These are phyloP conservation scores for Lypha dubia DNA, from an alignment of 2,888 invertebrate species.

Conservation along the genomic window DNA sequence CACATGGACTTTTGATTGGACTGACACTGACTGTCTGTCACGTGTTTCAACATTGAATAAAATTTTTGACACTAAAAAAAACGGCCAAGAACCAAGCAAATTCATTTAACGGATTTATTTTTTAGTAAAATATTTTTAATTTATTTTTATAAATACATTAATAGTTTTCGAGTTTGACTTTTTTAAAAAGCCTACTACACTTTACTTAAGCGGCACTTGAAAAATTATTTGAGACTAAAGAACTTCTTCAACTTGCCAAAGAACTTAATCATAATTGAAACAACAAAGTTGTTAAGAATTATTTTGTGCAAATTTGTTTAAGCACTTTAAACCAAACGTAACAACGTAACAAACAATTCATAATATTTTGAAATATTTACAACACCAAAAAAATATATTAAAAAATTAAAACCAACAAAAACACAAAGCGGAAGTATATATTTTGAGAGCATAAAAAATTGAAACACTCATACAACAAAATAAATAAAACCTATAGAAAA, in stretches of 20 bases:
- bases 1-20: background rate
- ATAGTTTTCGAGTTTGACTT: background rate
- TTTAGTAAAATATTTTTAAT: background rate
- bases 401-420: background rate
- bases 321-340: background rate
- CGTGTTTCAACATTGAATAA: background rate
- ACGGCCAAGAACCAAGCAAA: background rate
- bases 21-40: background rate
- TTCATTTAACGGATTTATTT: background rate
- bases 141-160: background rate
- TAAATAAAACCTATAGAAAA: background rate
- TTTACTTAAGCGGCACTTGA: slow-evolving; percentile 17
- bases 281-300: background rate
- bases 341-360: background rate
- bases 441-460: background rate
- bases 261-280: slow-evolving; percentile 32
- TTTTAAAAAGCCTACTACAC: slow-evolving; percentile 20
- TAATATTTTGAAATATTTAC: background rate
- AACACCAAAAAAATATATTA: background rate
- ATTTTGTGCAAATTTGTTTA: background rate
- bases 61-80: background rate
- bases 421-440: slow-evolving; percentile 42
- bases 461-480: background rate
- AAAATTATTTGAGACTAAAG: background rate
- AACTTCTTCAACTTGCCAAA: slow-evolving; percentile 7